These are phyloP conservation scores for Acrobasis suavella DNA, from an alignment of 2,888 invertebrate genomes.

Conservation along the genomic window DNA sequence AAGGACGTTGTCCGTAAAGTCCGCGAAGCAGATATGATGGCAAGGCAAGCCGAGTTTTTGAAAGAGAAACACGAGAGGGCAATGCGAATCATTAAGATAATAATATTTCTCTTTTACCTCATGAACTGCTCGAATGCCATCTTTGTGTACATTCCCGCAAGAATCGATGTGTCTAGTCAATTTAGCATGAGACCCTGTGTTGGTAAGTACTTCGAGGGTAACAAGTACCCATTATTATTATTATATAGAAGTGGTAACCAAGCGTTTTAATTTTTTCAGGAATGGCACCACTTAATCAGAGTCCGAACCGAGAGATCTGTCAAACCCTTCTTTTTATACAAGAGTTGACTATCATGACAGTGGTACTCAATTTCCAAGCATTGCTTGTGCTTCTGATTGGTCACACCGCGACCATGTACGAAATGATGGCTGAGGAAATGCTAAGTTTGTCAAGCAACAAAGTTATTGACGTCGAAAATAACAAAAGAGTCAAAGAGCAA, in stretches of 20 bases:
- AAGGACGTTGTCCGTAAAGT: constrained; percentile 43
- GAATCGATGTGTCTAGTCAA: constrained; percentile 46
- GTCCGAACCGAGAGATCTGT: constrained; percentile 60
- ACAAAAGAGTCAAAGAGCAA: constrained; percentile 42
- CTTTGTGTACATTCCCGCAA: constrained; percentile 55
- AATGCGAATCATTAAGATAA: constrained; percentile 51
- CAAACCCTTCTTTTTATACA: constrained; percentile 42
- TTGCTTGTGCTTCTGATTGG: constrained; percentile 58
- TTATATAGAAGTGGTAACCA: neutral
- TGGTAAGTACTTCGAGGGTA: constrained; percentile 46
- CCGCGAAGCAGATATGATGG: constrained; percentile 43
- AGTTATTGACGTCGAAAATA: constrained; percentile 15
- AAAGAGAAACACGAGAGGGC: constrained; percentile 43
- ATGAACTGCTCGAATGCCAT: constrained; percentile 44
- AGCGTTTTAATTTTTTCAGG: constrained; percentile 46
- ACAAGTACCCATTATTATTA: too few relatives aligned
- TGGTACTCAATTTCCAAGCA: constrained; percentile 60
- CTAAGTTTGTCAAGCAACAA: constrained; percentile 5
- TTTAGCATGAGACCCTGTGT: constrained; percentile 63
- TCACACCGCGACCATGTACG: constrained; percentile 62
- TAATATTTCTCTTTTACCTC: constrained; percentile 52
- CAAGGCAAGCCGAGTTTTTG: constrained; percentile 34
- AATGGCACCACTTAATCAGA: constrained; percentile 49
- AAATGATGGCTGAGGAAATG: constrained; percentile 58
- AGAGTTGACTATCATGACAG: constrained; percentile 50